Percentiles rank a stretch among this genome's conserved stretches.
Evolutionary conservation across 2,888 invertebrate species (phyloP).

Genomic region (Scrobipalpa costella): DNA sequence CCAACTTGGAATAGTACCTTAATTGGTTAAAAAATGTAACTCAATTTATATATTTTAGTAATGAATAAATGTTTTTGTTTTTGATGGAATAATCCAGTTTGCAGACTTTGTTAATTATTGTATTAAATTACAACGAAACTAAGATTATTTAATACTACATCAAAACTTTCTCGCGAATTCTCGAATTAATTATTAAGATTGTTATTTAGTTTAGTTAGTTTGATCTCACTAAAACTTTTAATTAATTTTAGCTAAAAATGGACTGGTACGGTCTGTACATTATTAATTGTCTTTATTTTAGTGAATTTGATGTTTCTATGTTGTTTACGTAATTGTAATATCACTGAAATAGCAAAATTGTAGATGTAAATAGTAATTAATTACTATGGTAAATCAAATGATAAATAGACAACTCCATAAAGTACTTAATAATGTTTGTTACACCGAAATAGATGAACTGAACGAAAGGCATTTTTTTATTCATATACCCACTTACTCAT

Average conservation of each 20-base stretch:
- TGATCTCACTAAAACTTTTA: background rate
- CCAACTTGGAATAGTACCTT: too few species aligned
- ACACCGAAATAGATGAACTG: slow-evolving; percentile 76
- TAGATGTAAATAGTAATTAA: slow-evolving; percentile 52
- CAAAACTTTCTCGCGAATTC: too few species aligned
- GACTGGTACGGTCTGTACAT: background rate
- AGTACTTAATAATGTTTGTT: slow-evolving; percentile 73
- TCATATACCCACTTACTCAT: too few species aligned
- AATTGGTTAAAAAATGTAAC: too few species aligned
- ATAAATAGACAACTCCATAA: slow-evolving; percentile 66
- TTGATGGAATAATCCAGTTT: too few species aligned
- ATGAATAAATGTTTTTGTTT: too few species aligned
- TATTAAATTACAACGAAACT: too few species aligned
- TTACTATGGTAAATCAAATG: slow-evolving; percentile 52
- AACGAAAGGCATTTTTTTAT: slow-evolving; percentile 34
- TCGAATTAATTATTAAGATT: too few species aligned
- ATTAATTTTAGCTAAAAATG: background rate
- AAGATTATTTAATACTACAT: too few species aligned
- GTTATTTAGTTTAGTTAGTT: background rate
- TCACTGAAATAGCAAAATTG: slow-evolving; percentile 24
- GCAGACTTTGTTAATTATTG: too few species aligned
- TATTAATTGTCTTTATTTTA: background rate
- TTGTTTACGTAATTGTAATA: slow-evolving; percentile 10
- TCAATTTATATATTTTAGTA: too few species aligned
- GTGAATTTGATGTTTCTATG: slow-evolving; percentile 19